These are phyloP conservation scores for Calameuta filiformis DNA, from an alignment of 2,888 invertebrate genomes.

Conservation along the genomic window DNA sequence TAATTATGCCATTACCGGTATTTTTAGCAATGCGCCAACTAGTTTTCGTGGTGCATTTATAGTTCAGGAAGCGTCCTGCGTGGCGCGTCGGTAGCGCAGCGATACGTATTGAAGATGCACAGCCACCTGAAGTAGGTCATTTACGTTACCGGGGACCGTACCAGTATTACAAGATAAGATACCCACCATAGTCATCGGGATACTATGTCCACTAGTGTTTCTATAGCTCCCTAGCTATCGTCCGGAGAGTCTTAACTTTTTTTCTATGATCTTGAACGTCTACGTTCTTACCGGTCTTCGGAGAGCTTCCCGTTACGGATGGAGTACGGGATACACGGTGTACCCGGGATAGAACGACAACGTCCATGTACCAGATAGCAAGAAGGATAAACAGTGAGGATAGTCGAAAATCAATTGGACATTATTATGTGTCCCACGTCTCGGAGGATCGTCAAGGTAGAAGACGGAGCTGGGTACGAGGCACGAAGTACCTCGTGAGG, in stretches of 20 bases:
- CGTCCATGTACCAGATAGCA: not conserved
- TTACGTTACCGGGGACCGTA: not conserved
- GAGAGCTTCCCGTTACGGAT: not conserved
- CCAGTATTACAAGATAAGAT: not conserved
- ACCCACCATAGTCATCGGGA: not conserved
- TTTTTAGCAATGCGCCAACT: conserved; percentile 11
- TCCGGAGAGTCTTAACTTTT: not conserved
- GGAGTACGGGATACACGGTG: not conserved
- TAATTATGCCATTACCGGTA: conserved; percentile 10
- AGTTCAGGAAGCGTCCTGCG: conserved; percentile 13
- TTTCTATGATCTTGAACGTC: not conserved
- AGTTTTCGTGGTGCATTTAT: conserved; percentile 17
- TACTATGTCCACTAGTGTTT: not conserved
- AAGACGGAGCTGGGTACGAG: not conserved
- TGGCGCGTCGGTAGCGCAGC: not conserved
- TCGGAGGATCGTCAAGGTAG: not conserved
- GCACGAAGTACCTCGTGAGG: not conserved
- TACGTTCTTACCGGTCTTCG: not conserved
- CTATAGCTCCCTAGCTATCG: not conserved
- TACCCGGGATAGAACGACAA: not conserved
- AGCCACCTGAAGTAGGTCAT: not conserved
- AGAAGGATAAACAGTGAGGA: not conserved
- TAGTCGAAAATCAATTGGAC: not conserved
- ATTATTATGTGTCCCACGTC: not conserved
- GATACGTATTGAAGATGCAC: not conserved